These are phyloP conservation scores for Julus scandinavius DNA, from an alignment of 2,888 invertebrate genomes.

Conservation along the genomic window DNA sequence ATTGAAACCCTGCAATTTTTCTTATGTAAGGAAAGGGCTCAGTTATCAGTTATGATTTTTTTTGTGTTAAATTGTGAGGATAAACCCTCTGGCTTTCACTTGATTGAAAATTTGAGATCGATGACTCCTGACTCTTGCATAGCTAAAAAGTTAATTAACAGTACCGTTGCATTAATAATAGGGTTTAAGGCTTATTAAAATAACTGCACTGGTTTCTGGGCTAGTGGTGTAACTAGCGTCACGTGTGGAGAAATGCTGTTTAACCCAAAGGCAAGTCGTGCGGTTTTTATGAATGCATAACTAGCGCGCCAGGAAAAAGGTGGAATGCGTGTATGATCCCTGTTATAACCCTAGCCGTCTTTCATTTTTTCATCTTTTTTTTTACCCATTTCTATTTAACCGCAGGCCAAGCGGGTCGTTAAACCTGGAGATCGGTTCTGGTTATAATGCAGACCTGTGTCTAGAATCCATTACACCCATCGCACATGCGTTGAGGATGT, in stretches of 20 bases:
- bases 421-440: slow-evolving; percentile 2
- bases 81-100: too few species aligned
- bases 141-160: too few species aligned
- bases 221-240: not conserved
- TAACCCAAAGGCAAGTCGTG: slow-evolving; percentile 1
- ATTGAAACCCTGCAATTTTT: too few species aligned
- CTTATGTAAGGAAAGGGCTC: too few species aligned
- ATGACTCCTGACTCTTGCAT: too few species aligned
- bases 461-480: not conserved
- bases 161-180: not conserved
- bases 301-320: not conserved
- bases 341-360: not conserved
- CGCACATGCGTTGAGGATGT: not conserved
- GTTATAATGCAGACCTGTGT: not conserved
- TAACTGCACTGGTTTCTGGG: slow-evolving; percentile 2
- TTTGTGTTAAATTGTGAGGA: too few species aligned
- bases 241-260: not conserved
- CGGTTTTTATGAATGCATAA: not conserved
- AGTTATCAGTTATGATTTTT: too few species aligned
- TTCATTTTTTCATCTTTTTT: not conserved
- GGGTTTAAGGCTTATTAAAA: not conserved
- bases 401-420: not conserved
- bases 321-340: not conserved
- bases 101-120: too few species aligned
- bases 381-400: not conserved